Percentiles rank a stretch among this genome's conserved stretches.
Conservation (phyloP, 2,888 invertebrate genomes). For the Euclidia mi region DNA sequence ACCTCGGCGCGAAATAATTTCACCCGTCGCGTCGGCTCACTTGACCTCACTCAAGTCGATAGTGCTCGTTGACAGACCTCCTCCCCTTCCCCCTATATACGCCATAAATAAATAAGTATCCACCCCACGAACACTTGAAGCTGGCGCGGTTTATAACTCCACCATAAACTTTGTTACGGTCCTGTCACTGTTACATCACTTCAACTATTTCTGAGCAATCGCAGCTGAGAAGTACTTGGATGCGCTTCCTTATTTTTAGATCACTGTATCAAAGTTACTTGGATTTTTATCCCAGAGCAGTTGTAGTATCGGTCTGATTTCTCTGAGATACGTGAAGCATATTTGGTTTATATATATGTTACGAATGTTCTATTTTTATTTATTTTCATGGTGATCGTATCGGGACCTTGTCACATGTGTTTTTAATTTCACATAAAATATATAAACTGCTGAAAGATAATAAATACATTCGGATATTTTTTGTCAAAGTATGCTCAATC, state of each 20-base stretch:
- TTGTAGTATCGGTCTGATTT: too few relatives aligned
- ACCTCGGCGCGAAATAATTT: slow-evolving; percentile 62
- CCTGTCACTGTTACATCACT: slow-evolving; percentile 18
- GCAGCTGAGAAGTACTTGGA: not conserved
- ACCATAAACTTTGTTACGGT: slow-evolving; percentile 27
- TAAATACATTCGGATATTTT: too few relatives aligned
- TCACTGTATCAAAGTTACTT: slow-evolving; percentile 5
- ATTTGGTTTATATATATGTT: too few relatives aligned
- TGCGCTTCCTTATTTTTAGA: slow-evolving; percentile 7
- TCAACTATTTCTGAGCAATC: slow-evolving; percentile 14
- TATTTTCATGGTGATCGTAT: too few relatives aligned
- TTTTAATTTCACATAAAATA: too few relatives aligned
- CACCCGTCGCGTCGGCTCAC: slow-evolving; percentile 55
- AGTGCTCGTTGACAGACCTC: slow-evolving; percentile 56
- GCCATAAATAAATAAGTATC: slow-evolving; percentile 71
- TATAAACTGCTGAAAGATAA: too few relatives aligned
- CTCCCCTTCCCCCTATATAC: slow-evolving; percentile 48
- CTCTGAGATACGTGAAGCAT: too few relatives aligned
- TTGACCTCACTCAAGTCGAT: slow-evolving; percentile 71
- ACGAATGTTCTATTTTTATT: too few relatives aligned
- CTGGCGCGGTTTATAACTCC: slow-evolving; percentile 28
- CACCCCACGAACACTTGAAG: slow-evolving; percentile 57
- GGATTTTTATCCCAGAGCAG: not conserved
- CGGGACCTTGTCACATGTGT: too few relatives aligned
- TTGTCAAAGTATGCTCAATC: too few relatives aligned